Evolutionary conservation across 2,888 invertebrate species (phyloP), one percentile per base, ranked within the genome.

Genomic region (Notodonta dromedarius): DNA sequence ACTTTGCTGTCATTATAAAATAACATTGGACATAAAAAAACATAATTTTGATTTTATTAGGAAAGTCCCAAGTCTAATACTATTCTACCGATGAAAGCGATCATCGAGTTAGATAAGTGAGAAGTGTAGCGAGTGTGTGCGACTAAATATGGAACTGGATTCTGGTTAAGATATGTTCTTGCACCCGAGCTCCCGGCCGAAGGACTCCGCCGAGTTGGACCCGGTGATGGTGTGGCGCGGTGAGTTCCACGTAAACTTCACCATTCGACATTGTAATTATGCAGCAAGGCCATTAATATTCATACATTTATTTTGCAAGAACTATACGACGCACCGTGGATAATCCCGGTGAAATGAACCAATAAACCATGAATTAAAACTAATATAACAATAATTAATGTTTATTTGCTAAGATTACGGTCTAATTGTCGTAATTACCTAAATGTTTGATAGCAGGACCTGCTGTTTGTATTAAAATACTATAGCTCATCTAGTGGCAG

Each of bases 101-200:
- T 71, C 71, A 64, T 71, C 59, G 56, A 58, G 52, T 59, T 58
- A 52, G 67, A 73, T 70, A 76, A 81, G 83, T 85, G 83, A 59
- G 65, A 69, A 82, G 85, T 86, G 83, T 54, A 66, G 74, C 71
- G 77, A 79, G 87, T 84, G 82, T 74, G 67, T 80, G 84, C 82
- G 80, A 76, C 71, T 69, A 86, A 91, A 87, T 85, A 93, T 93
- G 93, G 83, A 82, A 77, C 79, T 90, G 87, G 93, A 93, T 85
- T 91, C 87, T 72, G 93, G 93, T 85, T 93, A 91, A 91, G 80
- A 74, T 86, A 93, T 93, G 93, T 93, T 93, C 84, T 83, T 93
- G 75, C 92, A 93, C 76, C 90, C 93, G 73, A 91, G 91, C 76
- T 90, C 92, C 72, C 89, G 91, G 73, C 82, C 86, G 71, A 85